Base-by-base conservation (phyloP, 2,797 vertebrate genomes). In the Glossophaga mutica region DNA sequence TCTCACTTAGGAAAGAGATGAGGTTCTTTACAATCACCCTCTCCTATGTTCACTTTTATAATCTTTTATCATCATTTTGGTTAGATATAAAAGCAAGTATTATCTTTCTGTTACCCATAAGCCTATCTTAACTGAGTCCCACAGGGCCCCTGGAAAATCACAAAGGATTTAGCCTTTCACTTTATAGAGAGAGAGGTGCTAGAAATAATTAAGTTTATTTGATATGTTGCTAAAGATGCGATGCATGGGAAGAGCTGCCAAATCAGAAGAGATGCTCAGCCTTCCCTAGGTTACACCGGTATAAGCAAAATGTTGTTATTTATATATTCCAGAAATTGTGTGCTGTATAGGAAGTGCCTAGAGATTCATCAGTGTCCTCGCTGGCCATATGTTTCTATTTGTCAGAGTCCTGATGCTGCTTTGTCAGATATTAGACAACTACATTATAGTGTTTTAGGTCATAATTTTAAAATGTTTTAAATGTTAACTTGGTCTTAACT, bases 261-360 rank as follows among this genome's bases (percentile, higher is more conserved):
- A 52, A 62, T 79, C 57, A 87, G 65, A 93, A 94, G 67, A 84
- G 34, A 55, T 70, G 39, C 50, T 91, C 76, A 85, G 85, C 46
- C 6, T 92, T 91, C n/a, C 29, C 22, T 67, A 85, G 52, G 50
- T 90, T 90, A 95, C 85, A 90, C 5, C 24, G 26, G 18, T 67
- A 92, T 50, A 42, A 52, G 59, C 52, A 76, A 97, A 95, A 85
- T 85, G 44, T 29, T 90, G 44, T 85, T 92, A 85, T 39, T 79
- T 94, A 79, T 44, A 94, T 65, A 91, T 70, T 94, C 93, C 32
- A 84, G 50, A 90, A 93, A 94, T 50, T 79, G 12, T 65, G 88
- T 78, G 44, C 34, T 94, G 5, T 42, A 46, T 87, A 50, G 22
- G 73, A 92, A 90, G 77, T 76, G 87, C 52, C 78, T 83, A 77